Conservation (phyloP, 2,888 invertebrate species). For the Hemicrepidius hirtus region DNA sequence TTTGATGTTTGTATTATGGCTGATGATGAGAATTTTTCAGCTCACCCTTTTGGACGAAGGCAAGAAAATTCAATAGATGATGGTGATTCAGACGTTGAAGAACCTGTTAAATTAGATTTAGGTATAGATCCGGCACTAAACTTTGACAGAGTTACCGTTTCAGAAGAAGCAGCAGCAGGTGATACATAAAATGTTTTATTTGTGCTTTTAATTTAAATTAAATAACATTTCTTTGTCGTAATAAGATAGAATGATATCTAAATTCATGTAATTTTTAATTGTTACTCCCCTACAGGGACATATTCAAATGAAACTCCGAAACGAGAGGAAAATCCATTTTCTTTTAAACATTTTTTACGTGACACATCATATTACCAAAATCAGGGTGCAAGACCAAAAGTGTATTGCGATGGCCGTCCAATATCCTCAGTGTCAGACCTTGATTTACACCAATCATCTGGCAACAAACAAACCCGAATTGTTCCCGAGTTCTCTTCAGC, state of each 20-base stretch:
- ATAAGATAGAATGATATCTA: neutral
- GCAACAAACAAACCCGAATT: slow-evolving; percentile 71
- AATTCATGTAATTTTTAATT: neutral
- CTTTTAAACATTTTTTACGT: slow-evolving; percentile 89
- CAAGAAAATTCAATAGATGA: slow-evolving; percentile 40
- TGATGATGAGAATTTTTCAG: slow-evolving; percentile 58
- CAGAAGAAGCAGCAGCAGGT: slow-evolving; percentile 41
- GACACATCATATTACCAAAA: slow-evolving; percentile 78
- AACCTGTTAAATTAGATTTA: slow-evolving; percentile 57
- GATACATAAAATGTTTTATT: neutral
- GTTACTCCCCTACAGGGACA: slow-evolving; percentile 46
- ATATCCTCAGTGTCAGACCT: slow-evolving; percentile 69
- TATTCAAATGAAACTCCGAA: slow-evolving; percentile 59
- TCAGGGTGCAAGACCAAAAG: slow-evolving; percentile 87
- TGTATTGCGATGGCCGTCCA: slow-evolving; percentile 72
- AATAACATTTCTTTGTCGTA: neutral
- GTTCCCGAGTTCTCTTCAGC: slow-evolving; percentile 78
- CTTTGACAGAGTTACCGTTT: slow-evolving; percentile 26
- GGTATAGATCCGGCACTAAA: slow-evolving; percentile 53
- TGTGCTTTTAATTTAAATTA: slow-evolving; percentile 5
- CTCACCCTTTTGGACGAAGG: slow-evolving; percentile 48
- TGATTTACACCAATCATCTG: slow-evolving; percentile 73
- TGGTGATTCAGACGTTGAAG: slow-evolving; percentile 58
- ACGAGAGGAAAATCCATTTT: slow-evolving; percentile 85
- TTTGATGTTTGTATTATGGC: slow-evolving; percentile 58